Evolutionary conservation across 2,113 vertebrate species (phyloP).

Genomic region (Xerus inauris): DNA sequence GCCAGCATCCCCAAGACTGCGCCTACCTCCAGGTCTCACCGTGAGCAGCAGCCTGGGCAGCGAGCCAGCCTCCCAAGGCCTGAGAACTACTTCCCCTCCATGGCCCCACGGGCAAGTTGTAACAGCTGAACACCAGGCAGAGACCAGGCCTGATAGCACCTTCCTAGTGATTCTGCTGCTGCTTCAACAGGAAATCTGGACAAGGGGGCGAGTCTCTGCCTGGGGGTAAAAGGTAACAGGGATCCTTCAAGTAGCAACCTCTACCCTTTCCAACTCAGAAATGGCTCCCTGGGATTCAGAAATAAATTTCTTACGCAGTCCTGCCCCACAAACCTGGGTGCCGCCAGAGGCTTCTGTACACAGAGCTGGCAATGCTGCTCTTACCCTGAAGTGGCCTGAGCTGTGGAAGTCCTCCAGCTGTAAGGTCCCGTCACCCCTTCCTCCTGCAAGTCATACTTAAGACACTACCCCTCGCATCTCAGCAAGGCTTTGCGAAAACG

Average conservation of each 20-base stretch:
- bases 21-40: not conserved
- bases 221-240: not conserved
- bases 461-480: not conserved
- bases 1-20: not conserved
- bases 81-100: not conserved
- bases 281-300: slow-evolving; percentile 8
- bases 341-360: slow-evolving; percentile 46
- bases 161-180: not conserved
- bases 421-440: too few species aligned
- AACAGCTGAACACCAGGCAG: not conserved
- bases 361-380: slow-evolving; percentile 2
- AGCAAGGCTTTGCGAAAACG: not conserved
- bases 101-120: slow-evolving; percentile 33
- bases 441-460: too few species aligned
- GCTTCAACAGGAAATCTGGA: slow-evolving; percentile 33
- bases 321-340: not conserved
- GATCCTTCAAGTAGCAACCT: slow-evolving; percentile 24
- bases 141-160: not conserved
- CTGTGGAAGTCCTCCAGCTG: too few species aligned
- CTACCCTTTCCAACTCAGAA: slow-evolving; percentile 1
- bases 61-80: not conserved
- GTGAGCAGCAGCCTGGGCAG: not conserved
- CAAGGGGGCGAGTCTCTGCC: not conserved
- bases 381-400: slow-evolving; percentile 37
- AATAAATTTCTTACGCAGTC: slow-evolving; percentile 10